phyloP scores from a whole-genome alignment of 2,888 invertebrate genomes.

The Ennomos fuscantarius region DNA sequence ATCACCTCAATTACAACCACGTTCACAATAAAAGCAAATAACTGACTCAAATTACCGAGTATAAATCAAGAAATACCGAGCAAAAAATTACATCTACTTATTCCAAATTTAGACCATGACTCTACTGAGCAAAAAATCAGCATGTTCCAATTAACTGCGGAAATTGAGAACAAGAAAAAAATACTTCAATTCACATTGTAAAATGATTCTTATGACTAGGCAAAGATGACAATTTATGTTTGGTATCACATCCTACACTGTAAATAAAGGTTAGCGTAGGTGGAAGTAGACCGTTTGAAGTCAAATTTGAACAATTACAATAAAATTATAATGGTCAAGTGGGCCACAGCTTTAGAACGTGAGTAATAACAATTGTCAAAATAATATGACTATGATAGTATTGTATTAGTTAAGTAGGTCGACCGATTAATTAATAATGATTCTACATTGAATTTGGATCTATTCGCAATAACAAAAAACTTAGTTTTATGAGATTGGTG shows the following conservation, averaged over 20 bases:
- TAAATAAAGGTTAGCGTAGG: slow-evolving; percentile 40
- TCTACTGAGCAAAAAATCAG: slow-evolving; percentile 34
- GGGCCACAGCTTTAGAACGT: slow-evolving; percentile 61
- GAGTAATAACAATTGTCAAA: slow-evolving; percentile 50
- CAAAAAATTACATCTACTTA: slow-evolving; percentile 35
- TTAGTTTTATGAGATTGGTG: background rate
- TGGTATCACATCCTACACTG: slow-evolving; percentile 49
- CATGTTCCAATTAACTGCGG: slow-evolving; percentile 32
- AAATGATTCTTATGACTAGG: slow-evolving; percentile 26
- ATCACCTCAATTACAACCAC: slow-evolving; percentile 10
- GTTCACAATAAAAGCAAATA: slow-evolving; percentile 1
- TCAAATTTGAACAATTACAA: slow-evolving; percentile 64
- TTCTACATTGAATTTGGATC: slow-evolving; percentile 9
- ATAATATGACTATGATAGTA: slow-evolving; percentile 43
- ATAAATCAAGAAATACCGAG: slow-evolving; percentile 15
- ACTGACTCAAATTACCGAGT: slow-evolving; percentile 17
- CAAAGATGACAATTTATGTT: slow-evolving; percentile 28
- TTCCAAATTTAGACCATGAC: slow-evolving; percentile 33
- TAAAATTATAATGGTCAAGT: slow-evolving; percentile 57
- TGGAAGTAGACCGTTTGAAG: slow-evolving; percentile 36
- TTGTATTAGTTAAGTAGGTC: slow-evolving; percentile 37
- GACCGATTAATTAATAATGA: slow-evolving; percentile 23
- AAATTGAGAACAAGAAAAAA: slow-evolving; percentile 20
- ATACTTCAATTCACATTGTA: slow-evolving; percentile 3
- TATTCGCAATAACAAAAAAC: slow-evolving; percentile 1